phyloP scores from a whole-genome alignment of 2,113 vertebrate species.

The Entomyzon cyanotis region DNA sequence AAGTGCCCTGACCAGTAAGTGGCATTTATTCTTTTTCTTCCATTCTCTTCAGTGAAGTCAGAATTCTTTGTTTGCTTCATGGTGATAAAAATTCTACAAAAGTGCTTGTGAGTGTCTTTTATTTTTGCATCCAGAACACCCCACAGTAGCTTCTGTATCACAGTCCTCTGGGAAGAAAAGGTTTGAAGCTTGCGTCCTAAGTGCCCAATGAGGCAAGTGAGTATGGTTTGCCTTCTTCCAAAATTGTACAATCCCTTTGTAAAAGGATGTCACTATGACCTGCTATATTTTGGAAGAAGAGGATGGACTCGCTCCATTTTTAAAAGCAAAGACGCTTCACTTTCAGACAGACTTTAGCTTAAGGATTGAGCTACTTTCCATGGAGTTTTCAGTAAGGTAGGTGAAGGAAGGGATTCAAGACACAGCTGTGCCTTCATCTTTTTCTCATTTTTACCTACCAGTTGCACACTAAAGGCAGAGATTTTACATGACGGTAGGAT shows the following conservation, averaged over 20 bases:
- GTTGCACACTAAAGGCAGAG: background rate
- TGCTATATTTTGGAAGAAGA: background rate
- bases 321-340: background rate
- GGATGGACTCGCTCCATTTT: background rate
- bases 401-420: background rate
- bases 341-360: background rate
- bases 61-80: background rate
- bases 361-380: background rate
- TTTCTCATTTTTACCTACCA: background rate
- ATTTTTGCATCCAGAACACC: background rate
- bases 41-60: background rate
- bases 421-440: background rate
- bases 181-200: background rate
- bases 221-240: background rate
- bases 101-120: background rate
- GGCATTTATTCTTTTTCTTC: background rate
- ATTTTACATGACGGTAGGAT: background rate
- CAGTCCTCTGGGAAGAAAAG: background rate
- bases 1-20: background rate
- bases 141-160: background rate
- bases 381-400: background rate
- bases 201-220: background rate
- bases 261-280: background rate
- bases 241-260: background rate
- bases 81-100: background rate